Base-by-base conservation (phyloP, 2,888 invertebrate genomes). In the Reticulitermes lucifugus region DNA sequence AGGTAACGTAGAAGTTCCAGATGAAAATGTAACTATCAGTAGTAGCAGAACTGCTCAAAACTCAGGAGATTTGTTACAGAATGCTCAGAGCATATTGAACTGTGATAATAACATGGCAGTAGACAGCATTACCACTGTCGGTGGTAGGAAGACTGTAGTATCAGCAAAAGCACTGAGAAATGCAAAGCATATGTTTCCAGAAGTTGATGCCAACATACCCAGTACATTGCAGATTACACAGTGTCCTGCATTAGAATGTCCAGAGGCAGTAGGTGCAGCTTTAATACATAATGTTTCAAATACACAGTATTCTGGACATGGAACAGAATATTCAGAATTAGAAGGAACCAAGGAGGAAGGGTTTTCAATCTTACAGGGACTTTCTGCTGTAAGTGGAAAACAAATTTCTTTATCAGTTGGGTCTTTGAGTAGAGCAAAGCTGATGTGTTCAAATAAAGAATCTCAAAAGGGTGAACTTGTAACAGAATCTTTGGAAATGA, bases 141-240 rank as follows among this genome's bases (percentile, higher is more conserved):
- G 90, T 90, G 91, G 92, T 79, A 91, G 90, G 88, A 86, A 88
- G 12, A 90, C 92, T 29, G 85, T 86, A n/a, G 89, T 91, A 86
- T 91, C 91, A 0, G 88, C 89, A 70, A 84, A 88, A 83, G 89
- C 90, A 14, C 84, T 88, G 22, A 75, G 85, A 29, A 90, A 88
- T 87, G 89, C 89, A 22, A 89, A 89, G 88, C 88, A 88, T 18
- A 84, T 91, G 2, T 89, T 90, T 86, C 84, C 89, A 84, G 88
- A 89, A 87, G 86, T 85, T 88, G 65, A 83, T 84, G 65, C 65
- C 7, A n/a, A 65, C n/a, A 14, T 65, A 65, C 5, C 7, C 65
- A 65, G 65, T 65, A 25, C 9, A 65, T 4, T 25, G 25, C 7
- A 25, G 12, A 65, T 7, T 60, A 0, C 18, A 60, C 18, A 12